phyloP scores from a whole-genome alignment of 1,140 invertebrate species.

The Rhynchophorus ferrugineus region DNA sequence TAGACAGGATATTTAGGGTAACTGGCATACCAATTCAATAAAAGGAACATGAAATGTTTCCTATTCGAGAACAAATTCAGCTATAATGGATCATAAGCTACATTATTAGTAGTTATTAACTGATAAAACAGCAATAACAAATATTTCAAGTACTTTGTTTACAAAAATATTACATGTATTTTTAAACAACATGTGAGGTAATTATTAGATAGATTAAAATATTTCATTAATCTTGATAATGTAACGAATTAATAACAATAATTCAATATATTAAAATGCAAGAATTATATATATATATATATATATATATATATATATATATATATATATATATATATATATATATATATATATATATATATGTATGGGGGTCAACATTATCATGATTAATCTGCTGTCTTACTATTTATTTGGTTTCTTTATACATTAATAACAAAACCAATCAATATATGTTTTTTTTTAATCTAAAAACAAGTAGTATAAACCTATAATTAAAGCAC shows the following conservation, averaged over 20 bases:
- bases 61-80: background rate
- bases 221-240: slow-evolving; percentile 1
- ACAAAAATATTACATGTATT: background rate
- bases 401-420: background rate
- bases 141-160: slow-evolving; percentile 5
- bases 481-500: too few relatives aligned
- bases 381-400: too few relatives aligned
- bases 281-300: too few relatives aligned
- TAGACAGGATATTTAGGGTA: slow-evolving; percentile 12
- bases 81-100: background rate
- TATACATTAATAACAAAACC: background rate
- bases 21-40: slow-evolving; percentile 18
- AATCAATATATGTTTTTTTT: background rate
- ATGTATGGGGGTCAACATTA: too few relatives aligned
- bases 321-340: too few relatives aligned
- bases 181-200: background rate
- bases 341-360: too few relatives aligned
- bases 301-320: too few relatives aligned
- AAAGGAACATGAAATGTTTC: background rate
- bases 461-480: too few relatives aligned
- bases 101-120: background rate
- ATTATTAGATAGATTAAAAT: slow-evolving; percentile 1
- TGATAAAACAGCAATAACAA: background rate
- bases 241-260: too few relatives aligned
- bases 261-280: too few relatives aligned